phyloP scores from a whole-genome alignment of 2,797 vertebrate species.

The Salmo trutta region DNA sequence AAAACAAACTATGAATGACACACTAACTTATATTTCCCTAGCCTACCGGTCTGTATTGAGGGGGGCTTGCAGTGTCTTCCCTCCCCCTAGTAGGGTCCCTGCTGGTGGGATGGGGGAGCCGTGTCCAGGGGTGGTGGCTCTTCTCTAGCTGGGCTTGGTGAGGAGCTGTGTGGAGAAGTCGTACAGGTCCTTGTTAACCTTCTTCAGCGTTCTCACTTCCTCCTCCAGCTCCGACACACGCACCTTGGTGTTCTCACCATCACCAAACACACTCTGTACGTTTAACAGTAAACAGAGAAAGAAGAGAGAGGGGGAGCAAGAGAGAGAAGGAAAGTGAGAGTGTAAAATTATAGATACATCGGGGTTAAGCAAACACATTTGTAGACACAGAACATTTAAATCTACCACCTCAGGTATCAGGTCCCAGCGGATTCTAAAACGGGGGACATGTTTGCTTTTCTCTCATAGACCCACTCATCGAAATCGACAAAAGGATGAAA shows the following conservation, averaged over 20 bases:
- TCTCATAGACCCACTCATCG: background rate
- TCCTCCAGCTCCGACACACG: conserved; percentile 90
- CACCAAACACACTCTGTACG: conserved; percentile 83
- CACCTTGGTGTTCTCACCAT: conserved; percentile 88
- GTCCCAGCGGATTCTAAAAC: background rate
- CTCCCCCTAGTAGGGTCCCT: background rate
- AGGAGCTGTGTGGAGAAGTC: conserved; percentile 92
- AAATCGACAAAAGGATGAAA: conserved; percentile 12
- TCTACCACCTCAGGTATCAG: background rate
- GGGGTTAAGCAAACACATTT: background rate
- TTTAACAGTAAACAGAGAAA: background rate
- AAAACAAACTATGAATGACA: background rate
- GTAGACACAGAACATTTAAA: background rate
- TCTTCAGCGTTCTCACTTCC: conserved; percentile 89
- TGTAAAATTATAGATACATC: background rate
- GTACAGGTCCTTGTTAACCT: conserved; percentile 94
- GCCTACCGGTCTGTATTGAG: background rate
- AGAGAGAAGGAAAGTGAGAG: no score
- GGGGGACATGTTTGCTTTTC: background rate
- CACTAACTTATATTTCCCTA: background rate
- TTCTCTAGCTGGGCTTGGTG: conserved; percentile 78
- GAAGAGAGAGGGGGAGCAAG: no score
- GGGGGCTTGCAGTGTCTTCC: background rate
- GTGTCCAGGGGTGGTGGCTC: background rate
- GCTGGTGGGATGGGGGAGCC: background rate